A percentile compares a stretch with the other conserved stretches of the same genome.
phyloP scores from a whole-genome alignment of 2,797 vertebrate species.

The Typhlichthys eigenmanni region DNA sequence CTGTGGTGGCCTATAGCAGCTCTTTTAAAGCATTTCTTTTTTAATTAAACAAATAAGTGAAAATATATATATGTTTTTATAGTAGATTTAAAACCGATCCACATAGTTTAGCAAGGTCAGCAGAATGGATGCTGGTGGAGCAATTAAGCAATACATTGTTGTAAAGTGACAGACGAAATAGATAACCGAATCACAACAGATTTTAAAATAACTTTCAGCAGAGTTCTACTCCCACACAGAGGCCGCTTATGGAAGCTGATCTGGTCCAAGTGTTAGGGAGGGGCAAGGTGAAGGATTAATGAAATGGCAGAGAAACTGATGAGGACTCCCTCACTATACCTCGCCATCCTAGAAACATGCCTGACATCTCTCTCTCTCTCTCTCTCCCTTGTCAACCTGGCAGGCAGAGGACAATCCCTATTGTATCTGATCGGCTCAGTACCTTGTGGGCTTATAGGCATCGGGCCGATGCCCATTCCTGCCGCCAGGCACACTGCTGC shows the following conservation, averaged over 20 bases:
- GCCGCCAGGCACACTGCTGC: conserved; percentile 41
- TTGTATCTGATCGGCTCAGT: conserved; percentile 41
- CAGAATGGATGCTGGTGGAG: conserved; percentile 11
- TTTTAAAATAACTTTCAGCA: conserved; percentile 9
- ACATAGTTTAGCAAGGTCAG: conserved; percentile 1
- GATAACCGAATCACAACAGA: conserved; percentile 15
- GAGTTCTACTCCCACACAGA: conserved; percentile 28
- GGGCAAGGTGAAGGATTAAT: conserved; percentile 49
- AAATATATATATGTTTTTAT: conserved; percentile 22
- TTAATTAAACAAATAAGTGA: not conserved
- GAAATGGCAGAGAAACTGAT: conserved; percentile 22
- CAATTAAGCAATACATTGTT: conserved; percentile 16
- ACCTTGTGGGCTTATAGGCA: conserved; percentile 40
- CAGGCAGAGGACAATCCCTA: conserved; percentile 32
- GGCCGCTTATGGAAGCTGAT: not conserved
- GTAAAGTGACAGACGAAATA: not conserved
- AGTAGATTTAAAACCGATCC: not conserved
- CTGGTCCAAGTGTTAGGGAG: conserved; percentile 4
- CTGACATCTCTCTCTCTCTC: conserved; percentile 23
- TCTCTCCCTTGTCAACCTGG: conserved; percentile 30
- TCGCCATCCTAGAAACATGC: conserved; percentile 32
- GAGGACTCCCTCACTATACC: conserved; percentile 24
- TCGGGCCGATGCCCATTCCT: conserved; percentile 47
- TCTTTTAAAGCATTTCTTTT: conserved; percentile 15
- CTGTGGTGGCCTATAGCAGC: conserved; percentile 11